Evolutionary conservation across 2,797 vertebrate species (phyloP).

Genomic region (Amblyraja radiata): DNA sequence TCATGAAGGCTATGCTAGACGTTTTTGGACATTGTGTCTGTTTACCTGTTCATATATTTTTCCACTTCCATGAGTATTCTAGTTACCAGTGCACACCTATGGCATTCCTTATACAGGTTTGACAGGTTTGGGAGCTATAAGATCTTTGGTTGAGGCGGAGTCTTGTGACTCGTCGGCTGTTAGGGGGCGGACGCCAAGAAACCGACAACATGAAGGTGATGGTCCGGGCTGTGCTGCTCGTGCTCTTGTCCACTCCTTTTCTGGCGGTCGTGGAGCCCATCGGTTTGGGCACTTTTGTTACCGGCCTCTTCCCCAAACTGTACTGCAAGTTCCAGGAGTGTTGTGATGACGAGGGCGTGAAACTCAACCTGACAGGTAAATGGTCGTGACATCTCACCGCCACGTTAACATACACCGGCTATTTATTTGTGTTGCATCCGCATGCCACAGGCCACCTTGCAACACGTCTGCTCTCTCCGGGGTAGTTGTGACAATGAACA

Average conservation of each 20-base stretch:
- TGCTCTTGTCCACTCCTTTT: conserved; percentile 40
- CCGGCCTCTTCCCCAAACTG: conserved; percentile 53
- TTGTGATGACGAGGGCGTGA: conserved; percentile 65
- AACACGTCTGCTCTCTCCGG: conserved; percentile 1
- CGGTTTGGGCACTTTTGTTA: conserved; percentile 52
- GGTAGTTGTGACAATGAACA: background rate
- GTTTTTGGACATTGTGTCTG: background rate
- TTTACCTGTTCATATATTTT: rapidly evolving
- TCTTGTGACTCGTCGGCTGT: rapidly evolving
- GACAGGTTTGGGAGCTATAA: no score
- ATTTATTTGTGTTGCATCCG: background rate
- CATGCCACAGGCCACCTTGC: background rate
- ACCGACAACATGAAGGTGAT: background rate
- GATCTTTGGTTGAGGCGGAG: no score
- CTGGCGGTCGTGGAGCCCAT: conserved; percentile 70
- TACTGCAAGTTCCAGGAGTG: conserved; percentile 77
- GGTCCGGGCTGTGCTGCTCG: conserved; percentile 43
- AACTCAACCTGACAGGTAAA: conserved; percentile 69
- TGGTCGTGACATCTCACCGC: background rate
- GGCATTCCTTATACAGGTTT: background rate
- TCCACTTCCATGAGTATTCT: background rate
- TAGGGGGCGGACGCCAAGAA: background rate
- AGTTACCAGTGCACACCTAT: background rate
- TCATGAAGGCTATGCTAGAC: background rate
- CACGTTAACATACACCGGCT: background rate